Evolutionary conservation across 1,140 invertebrate genomes (phyloP).

Genomic region (Centruroides vittatus): DNA sequence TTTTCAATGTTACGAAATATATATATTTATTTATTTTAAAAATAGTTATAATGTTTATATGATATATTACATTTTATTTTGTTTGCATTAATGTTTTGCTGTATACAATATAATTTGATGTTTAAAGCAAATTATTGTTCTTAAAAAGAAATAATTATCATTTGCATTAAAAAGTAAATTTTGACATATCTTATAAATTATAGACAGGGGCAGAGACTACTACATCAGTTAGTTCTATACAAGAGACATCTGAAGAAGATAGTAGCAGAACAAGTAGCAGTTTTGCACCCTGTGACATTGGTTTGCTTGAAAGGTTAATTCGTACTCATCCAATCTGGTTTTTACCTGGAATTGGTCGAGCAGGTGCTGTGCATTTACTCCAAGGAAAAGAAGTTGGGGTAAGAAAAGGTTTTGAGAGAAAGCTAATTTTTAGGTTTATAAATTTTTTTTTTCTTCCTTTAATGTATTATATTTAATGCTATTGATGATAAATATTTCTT

Average conservation of each 20-base stretch:
- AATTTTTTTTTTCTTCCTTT: background rate
- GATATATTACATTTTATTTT: no score
- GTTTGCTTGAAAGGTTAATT: slow-evolving; percentile 68
- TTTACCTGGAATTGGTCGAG: slow-evolving; percentile 77
- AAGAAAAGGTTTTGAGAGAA: slow-evolving; percentile 26
- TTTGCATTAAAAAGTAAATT: background rate
- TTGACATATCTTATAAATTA: background rate
- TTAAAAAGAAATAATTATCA: no score
- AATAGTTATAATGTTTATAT: no score
- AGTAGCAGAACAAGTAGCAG: slow-evolving; percentile 6
- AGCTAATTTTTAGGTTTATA: background rate
- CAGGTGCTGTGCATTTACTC: slow-evolving; percentile 78
- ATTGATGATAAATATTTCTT: no score
- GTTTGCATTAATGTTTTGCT: no score
- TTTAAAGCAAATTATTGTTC: no score
- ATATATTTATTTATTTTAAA: no score
- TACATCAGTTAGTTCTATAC: slow-evolving; percentile 1
- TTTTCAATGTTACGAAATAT: no score
- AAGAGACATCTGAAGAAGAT: slow-evolving; percentile 6
- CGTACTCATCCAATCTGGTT: slow-evolving; percentile 91
- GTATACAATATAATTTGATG: no score
- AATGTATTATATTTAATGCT: no score
- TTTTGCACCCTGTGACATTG: slow-evolving; percentile 36
- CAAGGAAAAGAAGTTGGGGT: slow-evolving; percentile 87
- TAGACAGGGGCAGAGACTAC: background rate